Evolutionary conservation across 2,113 vertebrate species (phyloP).

Genomic region (Chrysochloris asiatica): DNA sequence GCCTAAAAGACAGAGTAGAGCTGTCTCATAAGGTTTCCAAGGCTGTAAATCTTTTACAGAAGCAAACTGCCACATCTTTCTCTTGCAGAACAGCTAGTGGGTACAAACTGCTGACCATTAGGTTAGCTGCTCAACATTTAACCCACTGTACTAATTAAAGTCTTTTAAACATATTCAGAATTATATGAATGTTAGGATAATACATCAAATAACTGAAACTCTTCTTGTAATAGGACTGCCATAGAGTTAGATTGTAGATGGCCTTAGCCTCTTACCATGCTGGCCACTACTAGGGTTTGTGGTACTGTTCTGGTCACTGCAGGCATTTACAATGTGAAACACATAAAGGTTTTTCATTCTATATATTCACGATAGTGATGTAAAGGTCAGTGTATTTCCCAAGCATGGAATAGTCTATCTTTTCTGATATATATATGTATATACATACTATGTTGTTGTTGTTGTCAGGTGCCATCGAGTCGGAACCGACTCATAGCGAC

Average conservation of each 20-base stretch:
- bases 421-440: constrained; percentile 2
- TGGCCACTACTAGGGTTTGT: not conserved
- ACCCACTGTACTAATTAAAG: not conserved
- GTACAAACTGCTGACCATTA: no score
- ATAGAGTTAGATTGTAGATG: not conserved
- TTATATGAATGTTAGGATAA: not conserved
- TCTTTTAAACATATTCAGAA: not conserved
- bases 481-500: no score
- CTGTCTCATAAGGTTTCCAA: no score
- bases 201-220: not conserved
- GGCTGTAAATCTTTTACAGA: no score
- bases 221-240: not conserved
- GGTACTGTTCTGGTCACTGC: not conserved
- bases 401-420: not conserved
- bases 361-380: not conserved
- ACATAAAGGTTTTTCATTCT: constrained; percentile 31
- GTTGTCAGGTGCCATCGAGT: no score
- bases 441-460: constrained; percentile 32
- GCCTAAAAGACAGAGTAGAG: no score
- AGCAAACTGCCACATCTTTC: no score
- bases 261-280: not conserved
- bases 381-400: constrained; percentile 51
- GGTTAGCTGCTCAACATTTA: no score
- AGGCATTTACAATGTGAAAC: constrained; percentile 37
- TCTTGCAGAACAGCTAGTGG: no score